These are phyloP conservation scores for Pteropus rufus DNA, from an alignment of 2,797 vertebrate species.

Conservation along the genomic window DNA sequence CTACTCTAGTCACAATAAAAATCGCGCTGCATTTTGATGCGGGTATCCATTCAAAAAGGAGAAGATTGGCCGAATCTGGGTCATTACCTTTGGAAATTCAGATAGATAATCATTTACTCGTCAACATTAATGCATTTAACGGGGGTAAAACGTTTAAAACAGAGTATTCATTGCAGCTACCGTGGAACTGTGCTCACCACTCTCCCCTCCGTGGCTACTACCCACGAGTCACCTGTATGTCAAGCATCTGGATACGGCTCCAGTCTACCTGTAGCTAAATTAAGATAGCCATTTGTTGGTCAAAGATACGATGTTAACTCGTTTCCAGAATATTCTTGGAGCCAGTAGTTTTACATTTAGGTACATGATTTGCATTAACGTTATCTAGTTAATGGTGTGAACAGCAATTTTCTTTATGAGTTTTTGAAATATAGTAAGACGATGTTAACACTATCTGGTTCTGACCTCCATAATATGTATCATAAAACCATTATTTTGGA, in stretches of 20 bases:
- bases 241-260: background rate
- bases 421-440: background rate
- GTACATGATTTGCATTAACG: background rate
- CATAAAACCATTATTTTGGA: background rate
- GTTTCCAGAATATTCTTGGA: background rate
- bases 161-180: conserved; percentile 17
- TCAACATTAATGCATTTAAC: conserved; percentile 70
- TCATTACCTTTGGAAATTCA: conserved; percentile 55
- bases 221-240: background rate
- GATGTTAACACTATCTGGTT: background rate
- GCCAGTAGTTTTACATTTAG: background rate
- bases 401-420: background rate
- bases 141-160: conserved; percentile 53
- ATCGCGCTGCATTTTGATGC: background rate
- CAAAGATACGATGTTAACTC: background rate
- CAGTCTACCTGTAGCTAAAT: background rate
- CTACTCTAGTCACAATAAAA: background rate
- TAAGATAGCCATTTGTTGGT: background rate
- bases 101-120: conserved; percentile 53
- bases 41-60: background rate
- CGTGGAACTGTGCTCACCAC: background rate
- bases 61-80: conserved; percentile 40
- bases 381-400: background rate
- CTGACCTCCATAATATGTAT: background rate
- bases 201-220: background rate